phyloP scores from a whole-genome alignment of 2,113 vertebrate species.

The Tichodroma muraria region DNA sequence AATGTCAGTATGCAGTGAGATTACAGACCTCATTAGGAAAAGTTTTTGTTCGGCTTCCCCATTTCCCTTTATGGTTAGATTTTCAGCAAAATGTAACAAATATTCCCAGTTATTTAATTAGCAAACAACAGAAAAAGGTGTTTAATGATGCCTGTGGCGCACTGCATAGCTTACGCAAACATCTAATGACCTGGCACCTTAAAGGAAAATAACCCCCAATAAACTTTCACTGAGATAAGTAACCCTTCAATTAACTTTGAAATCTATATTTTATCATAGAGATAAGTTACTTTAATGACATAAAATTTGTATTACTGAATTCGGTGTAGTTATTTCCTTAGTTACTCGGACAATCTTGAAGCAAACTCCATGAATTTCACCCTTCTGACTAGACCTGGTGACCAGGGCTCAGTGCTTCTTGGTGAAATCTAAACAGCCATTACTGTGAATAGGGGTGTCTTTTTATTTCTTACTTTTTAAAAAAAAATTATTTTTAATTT shows the following conservation, averaged over 20 bases:
- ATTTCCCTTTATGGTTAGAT: neutral
- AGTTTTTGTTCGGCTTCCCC: neutral
- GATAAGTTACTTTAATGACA: neutral
- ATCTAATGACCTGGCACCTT: neutral
- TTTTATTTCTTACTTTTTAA: neutral
- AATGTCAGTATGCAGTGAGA: neutral
- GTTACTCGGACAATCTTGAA: neutral
- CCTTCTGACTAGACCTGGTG: neutral
- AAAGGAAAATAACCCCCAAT: neutral
- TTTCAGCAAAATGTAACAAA: neutral
- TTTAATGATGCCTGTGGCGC: slow-evolving; percentile 71
- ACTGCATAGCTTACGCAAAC: slow-evolving; percentile 67
- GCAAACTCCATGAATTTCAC: neutral
- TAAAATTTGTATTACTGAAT: neutral
- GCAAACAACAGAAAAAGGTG: neutral
- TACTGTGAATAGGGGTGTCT: neutral
- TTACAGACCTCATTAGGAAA: neutral
- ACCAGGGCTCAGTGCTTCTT: neutral
- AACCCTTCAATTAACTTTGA: neutral
- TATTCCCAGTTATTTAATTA: neutral
- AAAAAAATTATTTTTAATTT: neutral
- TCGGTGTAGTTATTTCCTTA: neutral
- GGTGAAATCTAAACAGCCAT: neutral
- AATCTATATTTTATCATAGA: neutral
- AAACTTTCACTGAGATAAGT: neutral